Base-by-base conservation (phyloP, 2,797 vertebrate genomes). In the Spinus olivaceus region DNA sequence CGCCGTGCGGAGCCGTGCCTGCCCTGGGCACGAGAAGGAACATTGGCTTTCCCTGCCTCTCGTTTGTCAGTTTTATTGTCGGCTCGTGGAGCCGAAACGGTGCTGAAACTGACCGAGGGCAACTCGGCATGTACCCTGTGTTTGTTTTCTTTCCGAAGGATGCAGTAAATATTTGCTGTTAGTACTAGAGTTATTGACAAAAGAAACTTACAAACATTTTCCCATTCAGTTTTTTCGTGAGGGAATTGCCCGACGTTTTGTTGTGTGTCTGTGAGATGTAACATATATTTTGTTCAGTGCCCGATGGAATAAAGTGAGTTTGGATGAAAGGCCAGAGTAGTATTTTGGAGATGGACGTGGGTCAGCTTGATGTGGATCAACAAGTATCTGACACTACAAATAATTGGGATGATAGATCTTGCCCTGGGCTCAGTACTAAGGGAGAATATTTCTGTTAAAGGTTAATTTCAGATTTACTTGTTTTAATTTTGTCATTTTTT, bases 61-160 rank as follows among this genome's bases (percentile, higher is more conserved):
- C 0, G 0, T 4, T 10, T 14, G 25, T 5, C 72, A 9, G 27
- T 23, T 30, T 42, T 9, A 0, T 22, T 37, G 77, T 41, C 3
- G 30, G 35, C 57, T 57, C 17, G 8, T 1, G 39, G 16, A 49
- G 49, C 70, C 53, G 0, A 6, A 41, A 1, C 56, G 6, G 64
- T 13, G 53, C 39, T 4, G 37, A 65, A 47, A 69, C 27, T 41
- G 61, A 42, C 42, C 21, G 0, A 4, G 41, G 46, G 66, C 59
- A 9, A 18, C 22, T 22, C 64, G 16, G 21, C 5, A 3, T 3
- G 27, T 50, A 51, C 66, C 30, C 0, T 1, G 32, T 24, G 51
- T 60, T 76, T 59, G 1, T 81, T 83, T 85, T 3, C 42, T 24
- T 50, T 23, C 46, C 35, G 4, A 27, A 46, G 32, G 44, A 9